Conservation (phyloP, 2,113 vertebrate species). For the Forbesichthys papilliferus region DNA sequence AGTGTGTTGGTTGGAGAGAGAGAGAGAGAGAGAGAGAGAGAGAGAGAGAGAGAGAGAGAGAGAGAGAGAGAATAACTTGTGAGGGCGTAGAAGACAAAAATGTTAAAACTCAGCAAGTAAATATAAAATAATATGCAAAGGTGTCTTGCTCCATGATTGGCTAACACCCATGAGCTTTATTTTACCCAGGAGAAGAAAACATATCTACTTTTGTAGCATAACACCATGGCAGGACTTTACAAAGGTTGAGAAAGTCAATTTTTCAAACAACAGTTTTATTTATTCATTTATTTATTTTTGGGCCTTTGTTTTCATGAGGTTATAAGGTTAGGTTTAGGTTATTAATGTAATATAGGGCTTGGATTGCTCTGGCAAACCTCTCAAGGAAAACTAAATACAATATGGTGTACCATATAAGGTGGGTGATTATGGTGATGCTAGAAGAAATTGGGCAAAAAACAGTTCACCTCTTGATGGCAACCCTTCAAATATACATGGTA, state of each 20-base stretch:
- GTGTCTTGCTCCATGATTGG: constrained; percentile 3
- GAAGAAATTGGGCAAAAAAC: constrained; percentile 25
- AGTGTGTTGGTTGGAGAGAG: too few relatives aligned
- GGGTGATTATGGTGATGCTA: constrained; percentile 26
- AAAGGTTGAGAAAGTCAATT: neutral
- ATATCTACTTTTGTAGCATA: neutral
- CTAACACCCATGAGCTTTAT: neutral
- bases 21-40: constrained; percentile 3
- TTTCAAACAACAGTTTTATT: neutral
- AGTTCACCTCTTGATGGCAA: constrained; percentile 23
- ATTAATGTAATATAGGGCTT: neutral
- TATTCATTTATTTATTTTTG: too few relatives aligned
- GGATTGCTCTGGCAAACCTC: neutral
- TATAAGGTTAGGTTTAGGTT: too few relatives aligned
- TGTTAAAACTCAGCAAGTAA: neutral
- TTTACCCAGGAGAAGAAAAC: constrained; percentile 2
- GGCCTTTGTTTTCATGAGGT: too few relatives aligned
- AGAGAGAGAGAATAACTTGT: neutral
- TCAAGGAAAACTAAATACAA: neutral
- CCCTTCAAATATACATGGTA: constrained; percentile 27
- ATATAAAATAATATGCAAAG: neutral
- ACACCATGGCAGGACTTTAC: too few relatives aligned
- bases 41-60: constrained; percentile 5
- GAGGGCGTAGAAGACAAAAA: neutral
- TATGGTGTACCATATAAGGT: constrained; percentile 17